Percentiles rank a stretch among this genome's conserved stretches.
phyloP scores from a whole-genome alignment of 2,797 vertebrate genomes.

The Euthynnus affinis region DNA sequence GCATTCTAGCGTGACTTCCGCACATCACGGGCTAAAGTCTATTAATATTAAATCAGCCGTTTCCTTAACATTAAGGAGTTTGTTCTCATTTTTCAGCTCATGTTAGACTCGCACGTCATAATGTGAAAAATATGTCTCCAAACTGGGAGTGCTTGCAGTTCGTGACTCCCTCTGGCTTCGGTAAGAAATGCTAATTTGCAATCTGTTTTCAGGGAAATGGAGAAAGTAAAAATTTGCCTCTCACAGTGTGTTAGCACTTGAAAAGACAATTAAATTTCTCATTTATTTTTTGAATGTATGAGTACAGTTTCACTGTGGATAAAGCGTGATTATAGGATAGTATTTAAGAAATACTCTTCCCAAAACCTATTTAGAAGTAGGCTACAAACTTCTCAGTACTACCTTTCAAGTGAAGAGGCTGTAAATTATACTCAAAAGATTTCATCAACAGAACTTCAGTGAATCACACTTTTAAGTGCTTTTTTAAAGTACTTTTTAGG shows the following conservation, averaged over 20 bases:
- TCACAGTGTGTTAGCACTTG: conserved; percentile 1
- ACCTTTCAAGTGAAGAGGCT: not conserved
- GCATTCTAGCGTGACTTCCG: conserved; percentile 56
- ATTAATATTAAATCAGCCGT: conserved; percentile 67
- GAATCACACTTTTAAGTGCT: conserved; percentile 16
- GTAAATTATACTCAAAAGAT: not conserved
- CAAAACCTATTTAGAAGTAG: not conserved
- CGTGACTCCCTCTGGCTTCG: conserved; percentile 45
- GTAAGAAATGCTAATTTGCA: conserved; percentile 55
- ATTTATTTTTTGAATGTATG: conserved; percentile 1
- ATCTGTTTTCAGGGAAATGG: conserved; percentile 52
- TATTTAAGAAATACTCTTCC: not conserved
- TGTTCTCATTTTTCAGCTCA: conserved; percentile 31
- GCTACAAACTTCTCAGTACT: not conserved
- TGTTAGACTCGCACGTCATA: conserved; percentile 25
- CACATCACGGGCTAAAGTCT: conserved; percentile 52
- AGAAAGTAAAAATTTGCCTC: not conserved
- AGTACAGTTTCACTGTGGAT: not conserved
- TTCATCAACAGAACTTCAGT: conserved; percentile 1
- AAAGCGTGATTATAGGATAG: not conserved
- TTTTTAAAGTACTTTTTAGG: conserved; percentile 19
- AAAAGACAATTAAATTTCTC: conserved; percentile 10
- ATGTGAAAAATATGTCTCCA: conserved; percentile 35
- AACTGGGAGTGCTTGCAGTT: conserved; percentile 4
- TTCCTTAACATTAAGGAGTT: conserved; percentile 42